Percentiles rank a stretch among this genome's conserved stretches.
phyloP scores from a whole-genome alignment of 37 sponge, comb jelly and placozoan species.

The Cliona cf. orientalis region DNA sequence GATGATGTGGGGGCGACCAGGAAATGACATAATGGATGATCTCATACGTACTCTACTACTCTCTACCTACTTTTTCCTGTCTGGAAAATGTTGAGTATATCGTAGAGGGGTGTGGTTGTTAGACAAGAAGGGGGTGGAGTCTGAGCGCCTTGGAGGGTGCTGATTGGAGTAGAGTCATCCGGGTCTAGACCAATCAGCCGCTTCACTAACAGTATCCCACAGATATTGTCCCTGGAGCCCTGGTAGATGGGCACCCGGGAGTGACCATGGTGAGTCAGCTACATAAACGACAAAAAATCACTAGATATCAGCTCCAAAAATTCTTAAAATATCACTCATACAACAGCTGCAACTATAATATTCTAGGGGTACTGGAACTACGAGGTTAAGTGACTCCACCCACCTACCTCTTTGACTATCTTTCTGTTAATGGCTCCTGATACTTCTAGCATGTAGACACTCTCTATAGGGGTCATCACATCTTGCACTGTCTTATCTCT shows the following conservation, averaged over 20 bases:
- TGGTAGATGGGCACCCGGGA: conserved; percentile 80
- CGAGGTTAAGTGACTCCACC: not conserved
- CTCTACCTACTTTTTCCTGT: conserved; percentile 69
- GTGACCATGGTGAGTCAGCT: conserved; percentile 66
- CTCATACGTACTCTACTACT: too few species aligned
- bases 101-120: conserved; percentile 68
- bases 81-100: conserved; percentile 80
- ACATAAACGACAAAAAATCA: not conserved
- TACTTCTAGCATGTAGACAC: conserved; percentile 76
- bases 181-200: conserved; percentile 75
- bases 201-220: conserved; percentile 81
- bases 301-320: too few species aligned
- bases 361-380: too few species aligned
- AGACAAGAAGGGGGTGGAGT: conserved; percentile 69
- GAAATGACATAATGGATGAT: not conserved
- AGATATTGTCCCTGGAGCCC: conserved; percentile 36
- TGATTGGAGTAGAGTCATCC: conserved; percentile 45
- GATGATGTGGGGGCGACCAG: not conserved
- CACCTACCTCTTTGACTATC: conserved; percentile 47
- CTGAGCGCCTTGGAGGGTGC: conserved; percentile 29
- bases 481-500: conserved; percentile 79
- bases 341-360: too few species aligned
- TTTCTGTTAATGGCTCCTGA: conserved; percentile 27
- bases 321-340: not conserved
- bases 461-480: conserved; percentile 79